These are phyloP conservation scores for Alouatta palliata DNA, from an alignment of 2,113 vertebrate genomes.

Conservation along the genomic window DNA sequence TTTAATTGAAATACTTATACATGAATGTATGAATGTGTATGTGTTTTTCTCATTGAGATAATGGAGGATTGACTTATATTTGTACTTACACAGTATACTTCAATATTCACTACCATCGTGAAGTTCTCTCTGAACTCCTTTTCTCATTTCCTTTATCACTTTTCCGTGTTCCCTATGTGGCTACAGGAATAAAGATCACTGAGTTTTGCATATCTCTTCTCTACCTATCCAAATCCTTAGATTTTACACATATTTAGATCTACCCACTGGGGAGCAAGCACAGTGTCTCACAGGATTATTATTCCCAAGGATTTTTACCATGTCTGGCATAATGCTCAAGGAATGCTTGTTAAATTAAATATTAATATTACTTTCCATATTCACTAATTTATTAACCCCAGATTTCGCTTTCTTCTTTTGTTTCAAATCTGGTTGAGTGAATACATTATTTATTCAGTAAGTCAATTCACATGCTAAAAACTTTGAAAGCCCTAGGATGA, in stretches of 20 bases:
- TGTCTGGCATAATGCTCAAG: neutral
- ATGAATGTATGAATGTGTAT: neutral
- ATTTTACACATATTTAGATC: neutral
- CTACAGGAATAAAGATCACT: neutral
- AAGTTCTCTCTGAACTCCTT: neutral
- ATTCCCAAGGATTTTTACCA: neutral
- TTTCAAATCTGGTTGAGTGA: neutral
- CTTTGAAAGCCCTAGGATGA: neutral
- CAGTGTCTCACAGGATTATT: neutral
- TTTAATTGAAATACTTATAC: constrained; percentile 33
- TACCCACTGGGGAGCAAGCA: neutral
- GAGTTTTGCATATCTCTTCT: neutral
- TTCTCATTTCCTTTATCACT: neutral
- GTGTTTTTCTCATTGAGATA: neutral
- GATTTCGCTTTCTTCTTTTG: constrained; percentile 7
- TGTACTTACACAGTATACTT: neutral
- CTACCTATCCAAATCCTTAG: neutral
- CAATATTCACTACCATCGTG: neutral
- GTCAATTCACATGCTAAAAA: neutral
- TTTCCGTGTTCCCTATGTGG: neutral
- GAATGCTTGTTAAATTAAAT: neutral
- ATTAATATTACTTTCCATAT: neutral
- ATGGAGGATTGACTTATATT: neutral
- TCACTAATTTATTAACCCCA: neutral
- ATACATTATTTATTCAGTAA: neutral